Evolutionary conservation across 2,797 vertebrate species (phyloP).

Genomic region (Hydrocynus forskahlii): DNA sequence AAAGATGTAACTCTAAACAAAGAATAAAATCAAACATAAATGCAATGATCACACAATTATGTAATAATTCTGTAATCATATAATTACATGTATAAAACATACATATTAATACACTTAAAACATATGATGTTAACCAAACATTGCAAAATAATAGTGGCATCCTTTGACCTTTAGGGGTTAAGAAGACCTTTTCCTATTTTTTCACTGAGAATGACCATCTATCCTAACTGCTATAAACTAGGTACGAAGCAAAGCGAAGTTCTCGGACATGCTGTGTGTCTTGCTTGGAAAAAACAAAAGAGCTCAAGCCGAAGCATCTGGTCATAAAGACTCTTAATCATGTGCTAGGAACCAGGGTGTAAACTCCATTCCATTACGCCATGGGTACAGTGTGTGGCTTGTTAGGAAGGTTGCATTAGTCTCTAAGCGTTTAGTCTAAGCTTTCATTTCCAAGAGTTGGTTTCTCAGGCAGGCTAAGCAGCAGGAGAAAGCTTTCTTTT

Average conservation of each 20-base stretch:
- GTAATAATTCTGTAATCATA: too few species aligned
- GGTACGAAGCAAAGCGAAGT: neutral
- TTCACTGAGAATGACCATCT: neutral
- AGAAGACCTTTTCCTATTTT: neutral
- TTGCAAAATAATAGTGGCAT: too few species aligned
- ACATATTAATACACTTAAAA: too few species aligned
- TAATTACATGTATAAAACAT: too few species aligned
- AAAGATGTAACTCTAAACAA: too few species aligned
- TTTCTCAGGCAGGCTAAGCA: neutral
- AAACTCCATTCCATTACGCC: neutral
- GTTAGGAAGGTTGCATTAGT: conserved; percentile 3
- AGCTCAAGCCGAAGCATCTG: neutral
- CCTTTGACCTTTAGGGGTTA: too few species aligned
- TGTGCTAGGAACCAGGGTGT: neutral
- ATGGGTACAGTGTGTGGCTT: neutral
- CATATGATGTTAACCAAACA: too few species aligned
- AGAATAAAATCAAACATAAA: neutral
- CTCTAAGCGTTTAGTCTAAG: neutral
- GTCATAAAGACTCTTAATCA: conserved; percentile 6
- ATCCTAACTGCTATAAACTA: neutral
- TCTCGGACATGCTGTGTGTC: too few species aligned
- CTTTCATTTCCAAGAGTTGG: neutral
- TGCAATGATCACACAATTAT: neutral
- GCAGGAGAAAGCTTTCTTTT: neutral
- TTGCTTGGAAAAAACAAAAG: conserved; percentile 13